Conservation (phyloP, 2,888 invertebrate genomes). For the Formica aserva region DNA sequence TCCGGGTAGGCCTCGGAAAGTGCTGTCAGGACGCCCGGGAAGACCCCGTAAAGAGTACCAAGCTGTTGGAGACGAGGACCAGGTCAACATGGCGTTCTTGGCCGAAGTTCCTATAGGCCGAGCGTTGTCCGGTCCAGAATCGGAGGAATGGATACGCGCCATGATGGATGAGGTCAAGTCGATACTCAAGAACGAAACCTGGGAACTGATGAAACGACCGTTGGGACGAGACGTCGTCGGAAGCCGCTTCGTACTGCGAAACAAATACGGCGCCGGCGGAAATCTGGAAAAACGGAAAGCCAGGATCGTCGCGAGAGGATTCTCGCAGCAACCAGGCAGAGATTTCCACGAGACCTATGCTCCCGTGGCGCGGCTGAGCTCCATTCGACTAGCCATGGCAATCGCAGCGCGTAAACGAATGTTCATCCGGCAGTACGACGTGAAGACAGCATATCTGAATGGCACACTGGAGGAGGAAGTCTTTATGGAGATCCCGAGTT, state of each 20-base stretch:
- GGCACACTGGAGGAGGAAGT: neutral
- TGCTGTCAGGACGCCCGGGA: neutral
- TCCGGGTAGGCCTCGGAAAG: neutral
- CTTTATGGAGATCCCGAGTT: neutral
- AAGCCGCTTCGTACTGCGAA: neutral
- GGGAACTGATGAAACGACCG: neutral
- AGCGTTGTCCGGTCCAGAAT: neutral
- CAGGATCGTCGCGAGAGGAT: neutral
- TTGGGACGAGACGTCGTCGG: neutral
- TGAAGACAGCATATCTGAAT: neutral
- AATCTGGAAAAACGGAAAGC: neutral
- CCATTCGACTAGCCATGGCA: neutral
- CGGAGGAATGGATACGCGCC: neutral
- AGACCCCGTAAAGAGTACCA: neutral
- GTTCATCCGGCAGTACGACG: neutral
- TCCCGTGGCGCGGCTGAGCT: too few species aligned
- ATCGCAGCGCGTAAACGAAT: neutral
- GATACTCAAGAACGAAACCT: neutral
- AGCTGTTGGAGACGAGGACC: neutral
- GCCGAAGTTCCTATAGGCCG: neutral
- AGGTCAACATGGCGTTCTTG: neutral
- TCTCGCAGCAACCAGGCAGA: neutral
- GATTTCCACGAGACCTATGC: neutral
- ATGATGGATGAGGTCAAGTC: neutral
- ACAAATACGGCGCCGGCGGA: neutral